These are phyloP conservation scores for Ciconia boyciana DNA, from an alignment of 2,113 vertebrate genomes.

Conservation along the genomic window DNA sequence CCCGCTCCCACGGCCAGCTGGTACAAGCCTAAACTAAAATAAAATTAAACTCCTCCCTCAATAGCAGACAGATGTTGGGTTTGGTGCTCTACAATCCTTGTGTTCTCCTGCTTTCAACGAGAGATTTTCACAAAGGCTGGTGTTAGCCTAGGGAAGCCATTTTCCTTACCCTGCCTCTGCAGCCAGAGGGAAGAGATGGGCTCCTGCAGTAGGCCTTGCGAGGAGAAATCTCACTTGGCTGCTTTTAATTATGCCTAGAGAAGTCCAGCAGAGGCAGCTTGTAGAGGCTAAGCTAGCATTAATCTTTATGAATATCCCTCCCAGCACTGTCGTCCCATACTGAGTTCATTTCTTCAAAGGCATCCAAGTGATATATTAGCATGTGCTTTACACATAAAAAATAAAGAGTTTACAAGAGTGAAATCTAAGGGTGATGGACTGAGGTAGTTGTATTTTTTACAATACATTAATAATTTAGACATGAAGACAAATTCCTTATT, in stretches of 20 bases:
- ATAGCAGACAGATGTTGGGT: neutral
- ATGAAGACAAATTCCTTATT: neutral
- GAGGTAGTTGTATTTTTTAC: neutral
- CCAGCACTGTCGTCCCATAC: neutral
- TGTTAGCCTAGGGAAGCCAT: neutral
- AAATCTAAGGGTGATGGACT: neutral
- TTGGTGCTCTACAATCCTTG: neutral
- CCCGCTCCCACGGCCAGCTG: accelerated
- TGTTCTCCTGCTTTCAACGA: neutral
- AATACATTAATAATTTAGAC: neutral
- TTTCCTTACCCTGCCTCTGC: neutral
- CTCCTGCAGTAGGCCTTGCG: neutral
- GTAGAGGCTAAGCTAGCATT: neutral
- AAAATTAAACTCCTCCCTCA: neutral
- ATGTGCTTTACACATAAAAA: neutral
- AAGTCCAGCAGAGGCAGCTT: neutral
- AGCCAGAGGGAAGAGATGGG: neutral
- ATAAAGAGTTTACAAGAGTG: neutral
- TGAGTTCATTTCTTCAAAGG: neutral
- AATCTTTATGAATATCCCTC: neutral
- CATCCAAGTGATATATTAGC: neutral
- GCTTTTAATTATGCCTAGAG: neutral
- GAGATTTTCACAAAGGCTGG: neutral
- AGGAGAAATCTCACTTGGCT: neutral
- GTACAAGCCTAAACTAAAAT: neutral